A percentile compares a stretch with the other conserved stretches of the same genome.
phyloP scores from a whole-genome alignment of 2,113 vertebrate genomes.

The Microcebus griseorufus region DNA sequence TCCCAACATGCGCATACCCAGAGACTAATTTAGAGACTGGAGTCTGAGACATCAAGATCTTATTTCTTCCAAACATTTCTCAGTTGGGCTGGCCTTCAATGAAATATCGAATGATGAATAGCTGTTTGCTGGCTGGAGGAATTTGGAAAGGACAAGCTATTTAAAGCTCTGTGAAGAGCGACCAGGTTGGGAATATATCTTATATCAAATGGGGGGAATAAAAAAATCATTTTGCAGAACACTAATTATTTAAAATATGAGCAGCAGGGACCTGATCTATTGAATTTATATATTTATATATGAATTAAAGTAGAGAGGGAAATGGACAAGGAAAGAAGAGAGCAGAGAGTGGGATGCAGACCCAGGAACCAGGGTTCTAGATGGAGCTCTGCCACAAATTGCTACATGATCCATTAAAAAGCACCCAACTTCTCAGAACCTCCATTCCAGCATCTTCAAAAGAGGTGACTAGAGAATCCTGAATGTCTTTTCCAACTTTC shows the following conservation, averaged over 20 bases:
- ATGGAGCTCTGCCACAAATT: background rate
- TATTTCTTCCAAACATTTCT: slow-evolving; percentile 66
- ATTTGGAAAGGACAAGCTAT: slow-evolving; percentile 63
- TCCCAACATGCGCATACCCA: background rate
- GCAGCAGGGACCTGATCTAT: background rate
- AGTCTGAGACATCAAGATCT: slow-evolving; percentile 44
- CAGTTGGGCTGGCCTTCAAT: slow-evolving; percentile 55
- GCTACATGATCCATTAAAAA: background rate
- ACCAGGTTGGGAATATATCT: slow-evolving; percentile 37
- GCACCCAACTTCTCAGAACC: background rate
- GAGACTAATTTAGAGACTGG: slow-evolving; percentile 39
- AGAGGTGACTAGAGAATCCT: background rate
- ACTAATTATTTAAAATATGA: slow-evolving; percentile 28
- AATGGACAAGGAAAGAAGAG: background rate
- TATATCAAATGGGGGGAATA: background rate
- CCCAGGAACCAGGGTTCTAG: background rate
- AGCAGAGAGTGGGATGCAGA: background rate
- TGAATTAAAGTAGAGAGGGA: background rate
- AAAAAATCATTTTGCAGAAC: slow-evolving; percentile 35
- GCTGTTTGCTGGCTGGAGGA: slow-evolving; percentile 30
- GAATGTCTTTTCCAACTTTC: background rate
- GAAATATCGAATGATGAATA: slow-evolving; percentile 59
- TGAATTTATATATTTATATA: slow-evolving; percentile 16
- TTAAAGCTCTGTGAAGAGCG: slow-evolving; percentile 53
- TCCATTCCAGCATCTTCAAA: background rate